Conservation (phyloP, 2,113 vertebrate genomes). For the Nothobranchius kuhntae region DNA sequence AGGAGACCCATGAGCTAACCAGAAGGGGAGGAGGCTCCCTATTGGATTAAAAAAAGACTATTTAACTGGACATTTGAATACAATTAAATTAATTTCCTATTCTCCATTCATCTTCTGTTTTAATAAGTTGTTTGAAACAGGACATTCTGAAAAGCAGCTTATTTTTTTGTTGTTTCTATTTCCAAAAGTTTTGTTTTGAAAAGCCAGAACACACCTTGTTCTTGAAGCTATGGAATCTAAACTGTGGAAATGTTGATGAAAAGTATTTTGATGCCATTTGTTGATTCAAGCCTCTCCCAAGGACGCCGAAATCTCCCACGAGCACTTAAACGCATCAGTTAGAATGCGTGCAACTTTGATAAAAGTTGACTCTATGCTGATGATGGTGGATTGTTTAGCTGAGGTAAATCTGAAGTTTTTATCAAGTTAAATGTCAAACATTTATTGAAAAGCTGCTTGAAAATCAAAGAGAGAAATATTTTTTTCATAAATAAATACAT, state of each 20-base stretch:
- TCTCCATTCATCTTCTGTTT: neutral
- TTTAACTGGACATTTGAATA: too few species aligned
- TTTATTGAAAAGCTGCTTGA: neutral
- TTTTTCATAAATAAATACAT: neutral
- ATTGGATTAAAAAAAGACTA: too few species aligned
- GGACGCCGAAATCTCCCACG: neutral
- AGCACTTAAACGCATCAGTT: neutral
- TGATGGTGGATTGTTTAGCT: constrained; percentile 6
- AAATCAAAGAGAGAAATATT: constrained; percentile 4
- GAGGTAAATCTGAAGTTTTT: constrained; percentile 5
- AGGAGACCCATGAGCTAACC: too few species aligned
- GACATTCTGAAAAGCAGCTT: constrained; percentile 4
- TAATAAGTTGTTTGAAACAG: constrained; percentile 19
- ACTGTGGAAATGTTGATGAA: constrained; percentile 3
- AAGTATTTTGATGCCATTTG: neutral
- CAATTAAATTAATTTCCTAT: neutral
- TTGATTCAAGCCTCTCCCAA: neutral
- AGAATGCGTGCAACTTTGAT: neutral
- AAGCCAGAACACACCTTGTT: neutral
- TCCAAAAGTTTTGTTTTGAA: neutral
- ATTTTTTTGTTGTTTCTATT: too few species aligned
- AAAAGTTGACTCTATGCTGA: constrained; percentile 4
- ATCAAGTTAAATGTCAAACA: constrained; percentile 9
- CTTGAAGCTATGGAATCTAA: neutral
- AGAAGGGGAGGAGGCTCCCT: too few species aligned